These are phyloP conservation scores for Hololepta plana DNA, from an alignment of 2,888 invertebrate species.

Conservation along the genomic window DNA sequence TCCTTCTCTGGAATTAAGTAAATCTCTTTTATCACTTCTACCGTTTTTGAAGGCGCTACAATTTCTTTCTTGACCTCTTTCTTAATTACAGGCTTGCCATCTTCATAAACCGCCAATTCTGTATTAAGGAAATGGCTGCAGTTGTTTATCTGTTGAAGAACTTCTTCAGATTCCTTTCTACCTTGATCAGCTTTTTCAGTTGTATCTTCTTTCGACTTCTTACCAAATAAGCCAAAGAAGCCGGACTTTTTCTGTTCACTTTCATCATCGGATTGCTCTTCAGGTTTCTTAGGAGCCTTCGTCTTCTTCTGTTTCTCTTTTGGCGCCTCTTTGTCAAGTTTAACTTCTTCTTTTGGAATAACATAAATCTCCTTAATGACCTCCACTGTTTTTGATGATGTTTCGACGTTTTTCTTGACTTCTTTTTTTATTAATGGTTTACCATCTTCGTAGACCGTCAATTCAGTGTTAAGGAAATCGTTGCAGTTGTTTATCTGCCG, in stretches of 20 bases:
- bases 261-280: slow-evolving; percentile 7
- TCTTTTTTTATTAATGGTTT: slow-evolving; percentile 3
- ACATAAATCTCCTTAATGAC: not conserved
- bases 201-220: slow-evolving; percentile 8
- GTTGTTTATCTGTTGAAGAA: not conserved
- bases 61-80: not conserved
- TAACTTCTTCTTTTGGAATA: too few species aligned
- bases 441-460: slow-evolving; percentile 11
- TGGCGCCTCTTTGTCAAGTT: too few species aligned
- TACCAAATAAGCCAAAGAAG: slow-evolving; percentile 12
- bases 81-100: not conserved
- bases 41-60: too few species aligned
- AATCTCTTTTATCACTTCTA: too few species aligned
- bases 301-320: slow-evolving; percentile 4
- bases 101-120: not conserved
- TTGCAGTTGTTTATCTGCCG: slow-evolving; percentile 10
- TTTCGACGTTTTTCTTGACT: too few species aligned
- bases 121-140: not conserved
- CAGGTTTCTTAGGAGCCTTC: too few species aligned
- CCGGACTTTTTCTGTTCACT: slow-evolving; percentile 8
- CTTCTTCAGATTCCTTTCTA: slow-evolving; percentile 5
- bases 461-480: slow-evolving; percentile 12
- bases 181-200: slow-evolving; percentile 4
- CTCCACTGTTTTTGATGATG: slow-evolving; percentile 1
- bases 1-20: too few species aligned